Evolutionary conservation across 2,888 invertebrate species (phyloP), one percentile per base, ranked within the genome.

Genomic region (Aleiodes leptofemur): DNA sequence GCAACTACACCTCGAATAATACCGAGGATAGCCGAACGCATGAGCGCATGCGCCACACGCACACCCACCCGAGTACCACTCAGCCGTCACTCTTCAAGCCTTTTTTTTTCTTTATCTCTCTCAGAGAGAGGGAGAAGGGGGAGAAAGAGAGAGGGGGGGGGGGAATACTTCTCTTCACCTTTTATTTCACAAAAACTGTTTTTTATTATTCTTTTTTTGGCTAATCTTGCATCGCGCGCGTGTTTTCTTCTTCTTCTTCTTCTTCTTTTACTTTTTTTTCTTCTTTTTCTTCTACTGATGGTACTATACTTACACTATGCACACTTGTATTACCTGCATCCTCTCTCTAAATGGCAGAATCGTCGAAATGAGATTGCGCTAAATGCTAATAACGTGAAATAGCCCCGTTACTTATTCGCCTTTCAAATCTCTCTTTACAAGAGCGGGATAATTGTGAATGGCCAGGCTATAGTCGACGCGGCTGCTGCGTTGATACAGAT

Each of bases 301-400:
- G 70, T 29, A 70, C 72, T 70, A 72, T 78, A 69, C 68, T 61
- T 9, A 23, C 23, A 23, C 23, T 2, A 23, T 13, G 13, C 16
- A 43, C 34, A 34, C 53, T 16, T 23, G 23, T 7, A 23, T 16
- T 7, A 23, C 72, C 50, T 61, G 29, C 31, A 31, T 16, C 48
- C 71, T 56, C 38, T 34, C 71, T 56, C 38, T 34, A 31, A 57
- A 71, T 61, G 72, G 64, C 57, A 57, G 61, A 73, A 73, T 70
- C 72, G 66, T 72, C 73, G 77, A 72, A 80, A 78, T 78, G 78
- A 78, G 77, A 80, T 80, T 77, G 74, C 80, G 78, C 74, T 80
- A 78, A 80, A 80, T 80, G 80, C 76, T 78, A 78, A 80, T 80
- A 78, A 74, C 75, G 70, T 43, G 69, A 23, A 69, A 66, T 73